These are phyloP conservation scores for Spermophilus dauricus DNA, from an alignment of 2,113 vertebrate genomes.

Conservation along the genomic window DNA sequence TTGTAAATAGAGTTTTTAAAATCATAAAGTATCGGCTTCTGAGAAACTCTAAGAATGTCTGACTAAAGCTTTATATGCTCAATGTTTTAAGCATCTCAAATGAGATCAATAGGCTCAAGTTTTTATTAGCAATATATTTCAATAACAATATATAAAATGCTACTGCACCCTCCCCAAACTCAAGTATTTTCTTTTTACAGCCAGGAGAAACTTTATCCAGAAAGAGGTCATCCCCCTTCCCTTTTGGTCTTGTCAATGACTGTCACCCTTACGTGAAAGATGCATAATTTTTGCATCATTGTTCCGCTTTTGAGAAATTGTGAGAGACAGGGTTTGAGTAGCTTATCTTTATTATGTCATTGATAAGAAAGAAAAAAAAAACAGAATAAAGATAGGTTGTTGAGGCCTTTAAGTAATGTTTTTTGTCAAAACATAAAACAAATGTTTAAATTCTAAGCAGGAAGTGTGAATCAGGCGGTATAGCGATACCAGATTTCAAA, in stretches of 20 bases:
- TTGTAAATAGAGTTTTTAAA: constrained; percentile 72
- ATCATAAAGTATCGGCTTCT: constrained; percentile 57
- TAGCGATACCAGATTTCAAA: too few relatives aligned
- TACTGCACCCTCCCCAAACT: not conserved
- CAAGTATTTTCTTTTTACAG: not conserved
- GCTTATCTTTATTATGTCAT: constrained; percentile 40
- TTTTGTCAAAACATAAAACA: constrained; percentile 44
- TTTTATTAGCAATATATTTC: constrained; percentile 59
- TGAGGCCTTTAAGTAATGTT: constrained; percentile 51
- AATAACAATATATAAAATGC: constrained; percentile 51
- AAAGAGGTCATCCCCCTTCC: not conserved
- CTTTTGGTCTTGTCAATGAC: not conserved
- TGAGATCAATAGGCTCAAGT: constrained; percentile 7
- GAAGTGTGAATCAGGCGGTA: too few relatives aligned
- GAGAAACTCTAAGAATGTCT: constrained; percentile 60
- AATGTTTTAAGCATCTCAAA: not conserved
- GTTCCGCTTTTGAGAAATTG: not conserved
- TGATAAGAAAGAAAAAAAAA: constrained; percentile 24
- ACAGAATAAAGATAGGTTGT: constrained; percentile 36
- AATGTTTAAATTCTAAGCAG: not conserved
- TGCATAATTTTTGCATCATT: constrained; percentile 27
- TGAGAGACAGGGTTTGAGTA: constrained; percentile 18
- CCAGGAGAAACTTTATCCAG: constrained; percentile 44
- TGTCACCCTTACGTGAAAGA: constrained; percentile 48
- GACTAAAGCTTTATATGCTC: constrained; percentile 44